Evolutionary conservation across 30 jellyfish, hydroid and myxozoan genomes (phyloP).

Genomic region (Turritopsis dohrnii): DNA sequence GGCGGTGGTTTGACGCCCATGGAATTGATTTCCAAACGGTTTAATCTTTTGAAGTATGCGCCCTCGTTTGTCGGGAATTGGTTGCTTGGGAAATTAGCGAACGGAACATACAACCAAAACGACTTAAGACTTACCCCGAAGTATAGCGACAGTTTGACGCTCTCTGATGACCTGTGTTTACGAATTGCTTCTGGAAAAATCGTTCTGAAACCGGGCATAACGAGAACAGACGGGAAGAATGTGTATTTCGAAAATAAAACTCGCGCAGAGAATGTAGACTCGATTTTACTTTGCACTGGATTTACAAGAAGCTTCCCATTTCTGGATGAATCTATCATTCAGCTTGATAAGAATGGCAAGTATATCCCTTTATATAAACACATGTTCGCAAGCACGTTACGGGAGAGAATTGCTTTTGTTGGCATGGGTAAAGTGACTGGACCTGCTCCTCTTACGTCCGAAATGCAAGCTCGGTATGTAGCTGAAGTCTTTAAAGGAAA

Average conservation of each 20-base stretch:
- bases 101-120: slow-evolving; percentile 15
- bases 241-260: slow-evolving; percentile 15
- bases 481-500: slow-evolving; percentile 62
- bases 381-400: slow-evolving; percentile 44
- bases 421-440: slow-evolving; percentile 55
- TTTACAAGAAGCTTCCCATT: slow-evolving; percentile 50
- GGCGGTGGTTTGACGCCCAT: slow-evolving; percentile 11
- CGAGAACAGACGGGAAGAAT: not conserved
- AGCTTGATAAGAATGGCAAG: slow-evolving; percentile 36
- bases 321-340: slow-evolving; percentile 32
- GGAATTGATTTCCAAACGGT: slow-evolving; percentile 8
- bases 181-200: slow-evolving; percentile 13
- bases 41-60: slow-evolving; percentile 10
- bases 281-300: slow-evolving; percentile 75
- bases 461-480: slow-evolving; percentile 82
- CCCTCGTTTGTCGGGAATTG: slow-evolving; percentile 11
- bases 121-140: slow-evolving; percentile 5
- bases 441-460: slow-evolving; percentile 47
- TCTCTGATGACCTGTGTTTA: slow-evolving; percentile 25
- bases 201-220: slow-evolving; percentile 13
- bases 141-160: not conserved
- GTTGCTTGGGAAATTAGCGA: not conserved
- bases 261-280: slow-evolving; percentile 14
- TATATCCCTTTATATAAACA: slow-evolving; percentile 47
- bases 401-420: slow-evolving; percentile 57